Base-by-base conservation (phyloP, 2,888 invertebrate genomes). In the Hoplodrina ambigua region DNA sequence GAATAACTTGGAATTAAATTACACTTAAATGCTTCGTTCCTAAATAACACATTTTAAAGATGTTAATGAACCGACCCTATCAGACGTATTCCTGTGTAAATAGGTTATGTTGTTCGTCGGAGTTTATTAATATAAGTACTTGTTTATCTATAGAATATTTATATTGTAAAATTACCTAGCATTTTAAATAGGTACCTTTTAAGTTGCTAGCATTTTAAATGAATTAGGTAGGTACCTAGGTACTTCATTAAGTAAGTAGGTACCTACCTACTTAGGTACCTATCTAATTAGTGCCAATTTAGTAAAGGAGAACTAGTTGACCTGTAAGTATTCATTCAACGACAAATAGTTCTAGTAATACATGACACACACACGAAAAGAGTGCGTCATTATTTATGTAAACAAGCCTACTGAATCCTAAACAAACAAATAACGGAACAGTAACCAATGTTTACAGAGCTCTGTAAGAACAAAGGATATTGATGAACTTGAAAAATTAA, bases 401-500 rank as follows among this genome's bases (percentile, higher is more conserved):
- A 87, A 90, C 86, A 90, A 85, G 82, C 78, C 71, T 73, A 85
- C 81, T 84, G 81, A 85, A 87, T 81, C 78, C 75, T 75, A 86
- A 86, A 84, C 83, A 84, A 85, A 46, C 46, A 46, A 46, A 85
- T 81, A 84, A 85, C 72, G 81, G 80, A 86, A 86, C 78, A 83
- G 84, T 75, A 86, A 84, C 84, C 69, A 78, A 81, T 87, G 87
- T 90, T 91, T 88, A 89, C 82, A 86, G 84, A 86, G 81, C 78
- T 82, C 76, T 84, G 77, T 80, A 83, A 77, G 89, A 90, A 90
- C 89, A 90, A 90, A 89, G 86, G 86, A 89, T 85, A 86, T 89
- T 89, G 89, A 90, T 90, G 88, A 91, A 90, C 90, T 89, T 90
- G 88, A 90, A 89, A 87, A 86, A 87, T 86, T 89, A 90, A 91